Conservation (phyloP, 2,888 invertebrate species). For the Archips crataeganus region DNA sequence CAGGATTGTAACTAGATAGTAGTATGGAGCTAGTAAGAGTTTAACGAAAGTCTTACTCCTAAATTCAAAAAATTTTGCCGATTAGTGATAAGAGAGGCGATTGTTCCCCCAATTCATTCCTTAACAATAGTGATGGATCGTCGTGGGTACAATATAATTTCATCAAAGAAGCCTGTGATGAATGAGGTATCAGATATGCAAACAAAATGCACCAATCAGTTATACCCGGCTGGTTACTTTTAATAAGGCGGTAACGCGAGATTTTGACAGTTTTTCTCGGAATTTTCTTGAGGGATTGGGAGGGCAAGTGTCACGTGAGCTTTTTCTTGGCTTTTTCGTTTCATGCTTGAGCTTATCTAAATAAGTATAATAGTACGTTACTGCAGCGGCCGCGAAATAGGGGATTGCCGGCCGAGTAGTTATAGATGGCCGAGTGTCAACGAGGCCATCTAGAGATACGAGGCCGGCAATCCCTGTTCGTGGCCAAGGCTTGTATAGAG, state of each 20-base stretch:
- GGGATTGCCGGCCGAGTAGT: too few species aligned
- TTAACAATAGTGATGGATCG: constrained; percentile 39
- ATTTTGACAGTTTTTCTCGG: constrained; percentile 14
- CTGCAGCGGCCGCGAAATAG: too few species aligned
- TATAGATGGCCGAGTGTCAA: too few species aligned
- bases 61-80: neutral
- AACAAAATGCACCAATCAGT: constrained; percentile 42
- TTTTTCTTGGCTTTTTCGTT: neutral
- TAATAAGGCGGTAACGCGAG: constrained; percentile 25
- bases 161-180: constrained; percentile 37
- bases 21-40: too few species aligned
- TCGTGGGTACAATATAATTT: constrained; percentile 34
- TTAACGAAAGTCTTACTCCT: neutral
- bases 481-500: too few species aligned
- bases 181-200: constrained; percentile 40
- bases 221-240: constrained; percentile 17
- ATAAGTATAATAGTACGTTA: too few species aligned
- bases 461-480: too few species aligned
- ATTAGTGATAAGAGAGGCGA: constrained; percentile 21
- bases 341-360: neutral
- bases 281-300: neutral
- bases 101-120: constrained; percentile 27
- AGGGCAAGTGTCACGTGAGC: neutral
- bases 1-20: too few species aligned
- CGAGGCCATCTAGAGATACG: too few species aligned